Percentiles rank a stretch among this genome's conserved stretches.
phyloP scores from a whole-genome alignment of 2,113 vertebrate species.

The Varanus komodoensis region DNA sequence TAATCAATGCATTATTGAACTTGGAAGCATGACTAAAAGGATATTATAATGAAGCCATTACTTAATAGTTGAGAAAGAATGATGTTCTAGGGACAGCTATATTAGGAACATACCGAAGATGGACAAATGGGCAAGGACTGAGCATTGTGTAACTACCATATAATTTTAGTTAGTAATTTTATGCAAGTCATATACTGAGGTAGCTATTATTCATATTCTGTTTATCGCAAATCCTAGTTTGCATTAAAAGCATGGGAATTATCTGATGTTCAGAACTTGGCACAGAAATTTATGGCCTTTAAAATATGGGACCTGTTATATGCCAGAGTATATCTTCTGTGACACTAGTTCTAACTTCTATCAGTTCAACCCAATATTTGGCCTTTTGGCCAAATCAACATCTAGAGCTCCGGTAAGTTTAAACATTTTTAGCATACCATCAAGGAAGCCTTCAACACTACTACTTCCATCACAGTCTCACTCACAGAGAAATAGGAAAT shows the following conservation, averaged over 20 bases:
- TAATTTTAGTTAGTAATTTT: constrained; percentile 13
- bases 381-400: neutral
- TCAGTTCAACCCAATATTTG: neutral
- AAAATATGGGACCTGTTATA: neutral
- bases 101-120: neutral
- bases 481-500: neutral
- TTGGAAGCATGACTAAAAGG: constrained; percentile 9
- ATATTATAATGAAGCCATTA: constrained; percentile 1
- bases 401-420: neutral
- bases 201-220: neutral
- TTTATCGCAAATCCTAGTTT: neutral
- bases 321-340: neutral
- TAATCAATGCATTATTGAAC: constrained; percentile 15
- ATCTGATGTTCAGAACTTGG: neutral
- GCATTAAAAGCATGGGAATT: neutral
- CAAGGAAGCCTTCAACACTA: neutral
- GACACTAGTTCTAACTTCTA: neutral
- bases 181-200: neutral
- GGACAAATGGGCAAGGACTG: neutral
- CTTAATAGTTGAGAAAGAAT: neutral
- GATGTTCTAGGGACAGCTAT: constrained; percentile 19
- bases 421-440: no score
- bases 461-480: neutral
- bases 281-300: neutral
- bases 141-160: neutral